Conservation (phyloP, 2,888 invertebrate genomes). For the Tryphoninae sp. region DNA sequence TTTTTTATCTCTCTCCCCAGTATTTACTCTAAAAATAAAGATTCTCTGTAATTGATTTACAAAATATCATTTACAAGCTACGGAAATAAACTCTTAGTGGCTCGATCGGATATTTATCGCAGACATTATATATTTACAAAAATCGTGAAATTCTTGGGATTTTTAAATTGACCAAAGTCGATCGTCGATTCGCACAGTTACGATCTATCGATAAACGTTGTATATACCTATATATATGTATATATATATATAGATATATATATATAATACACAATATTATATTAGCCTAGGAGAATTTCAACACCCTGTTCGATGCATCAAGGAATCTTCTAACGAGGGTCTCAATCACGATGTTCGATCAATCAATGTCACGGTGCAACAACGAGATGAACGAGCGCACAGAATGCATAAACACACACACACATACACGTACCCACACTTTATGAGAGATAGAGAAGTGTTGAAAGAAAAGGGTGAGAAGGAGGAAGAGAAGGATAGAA, state of each 20-base stretch:
- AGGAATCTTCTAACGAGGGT: slow-evolving; percentile 46
- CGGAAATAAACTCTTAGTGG: no score
- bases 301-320: slow-evolving; percentile 28
- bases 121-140: not conserved
- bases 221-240: not conserved
- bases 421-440: not conserved
- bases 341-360: slow-evolving; percentile 56
- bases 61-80: no score
- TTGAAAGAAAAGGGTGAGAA: slow-evolving; percentile 24
- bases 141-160: not conserved
- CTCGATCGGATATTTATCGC: no score
- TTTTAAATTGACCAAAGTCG: not conserved
- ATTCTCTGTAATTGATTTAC: not conserved
- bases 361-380: slow-evolving; percentile 57
- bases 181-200: slow-evolving; percentile 15
- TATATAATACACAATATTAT: not conserved
- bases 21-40: not conserved
- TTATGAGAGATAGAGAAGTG: not conserved
- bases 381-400: slow-evolving; percentile 26
- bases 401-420: slow-evolving; percentile 21
- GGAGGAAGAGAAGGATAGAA: slow-evolving; percentile 36
- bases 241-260: not conserved
- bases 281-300: slow-evolving; percentile 29
- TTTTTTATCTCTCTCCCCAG: not conserved
- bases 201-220: slow-evolving; percentile 36